These are phyloP conservation scores for Solea solea DNA, from an alignment of 2,113 vertebrate species.

Conservation along the genomic window DNA sequence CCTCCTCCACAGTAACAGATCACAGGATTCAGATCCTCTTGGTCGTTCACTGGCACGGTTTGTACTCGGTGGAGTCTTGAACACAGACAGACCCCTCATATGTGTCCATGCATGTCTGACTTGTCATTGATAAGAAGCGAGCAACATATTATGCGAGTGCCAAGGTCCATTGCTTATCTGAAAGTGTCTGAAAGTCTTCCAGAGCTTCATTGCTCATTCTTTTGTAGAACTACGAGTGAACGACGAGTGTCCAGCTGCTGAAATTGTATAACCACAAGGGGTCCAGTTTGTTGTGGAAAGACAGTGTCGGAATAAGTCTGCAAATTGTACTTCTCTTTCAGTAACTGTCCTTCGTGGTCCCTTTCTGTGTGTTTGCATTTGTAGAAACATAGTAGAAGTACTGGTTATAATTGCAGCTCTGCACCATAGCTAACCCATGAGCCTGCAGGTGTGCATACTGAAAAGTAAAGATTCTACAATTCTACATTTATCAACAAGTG, in stretches of 20 bases:
- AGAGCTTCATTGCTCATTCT: constrained; percentile 1
- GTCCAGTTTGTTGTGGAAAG: constrained; percentile 3
- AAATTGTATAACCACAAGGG: not conserved
- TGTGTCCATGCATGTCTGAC: constrained; percentile 44
- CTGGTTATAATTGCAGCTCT: constrained; percentile 11
- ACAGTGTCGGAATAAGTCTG: constrained; percentile 6
- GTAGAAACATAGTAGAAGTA: too few species aligned
- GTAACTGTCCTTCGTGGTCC: not conserved
- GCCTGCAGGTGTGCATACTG: constrained; percentile 7
- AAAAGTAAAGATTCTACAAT: constrained; percentile 7
- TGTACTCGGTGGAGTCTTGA: constrained; percentile 28
- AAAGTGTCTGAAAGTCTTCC: constrained; percentile 23
- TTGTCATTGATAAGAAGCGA: constrained; percentile 58
- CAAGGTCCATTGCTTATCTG: constrained; percentile 48
- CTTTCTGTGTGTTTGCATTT: not conserved
- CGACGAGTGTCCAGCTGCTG: constrained; percentile 8
- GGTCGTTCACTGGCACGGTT: constrained; percentile 41
- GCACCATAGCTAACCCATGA: constrained; percentile 6
- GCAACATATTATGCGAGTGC: constrained; percentile 44
- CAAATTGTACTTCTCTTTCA: constrained; percentile 16
- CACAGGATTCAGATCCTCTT: constrained; percentile 25
- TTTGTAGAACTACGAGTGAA: not conserved
- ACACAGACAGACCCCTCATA: constrained; percentile 22
- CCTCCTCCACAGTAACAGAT: constrained; percentile 30
- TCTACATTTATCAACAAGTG: not conserved